phyloP scores from a whole-genome alignment of 1,140 invertebrate genomes.

The Triops longicaudatus region DNA sequence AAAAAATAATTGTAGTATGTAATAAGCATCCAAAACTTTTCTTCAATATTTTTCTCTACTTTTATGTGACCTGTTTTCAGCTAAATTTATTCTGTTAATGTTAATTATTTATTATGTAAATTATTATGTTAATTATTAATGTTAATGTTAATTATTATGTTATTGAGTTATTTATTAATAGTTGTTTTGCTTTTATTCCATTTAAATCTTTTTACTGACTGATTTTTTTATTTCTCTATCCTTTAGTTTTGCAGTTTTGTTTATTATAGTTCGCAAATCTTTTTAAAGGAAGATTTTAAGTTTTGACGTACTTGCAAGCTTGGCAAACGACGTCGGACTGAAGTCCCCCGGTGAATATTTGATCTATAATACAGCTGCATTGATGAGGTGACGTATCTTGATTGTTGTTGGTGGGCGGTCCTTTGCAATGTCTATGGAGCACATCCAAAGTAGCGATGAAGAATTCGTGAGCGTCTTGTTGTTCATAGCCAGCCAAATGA shows the following conservation, averaged over 20 bases:
- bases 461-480: constrained; percentile 98
- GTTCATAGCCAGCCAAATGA: constrained; percentile 91
- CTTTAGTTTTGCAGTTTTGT: constrained; percentile 21
- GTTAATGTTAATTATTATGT: too few relatives aligned
- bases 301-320: constrained; percentile 66
- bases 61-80: too few relatives aligned
- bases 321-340: constrained; percentile 96
- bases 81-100: too few relatives aligned
- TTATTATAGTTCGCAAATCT: not conserved
- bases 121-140: too few relatives aligned
- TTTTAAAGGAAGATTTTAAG: too few relatives aligned
- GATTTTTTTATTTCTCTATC: too few relatives aligned
- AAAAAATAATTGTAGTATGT: constrained; percentile 3
- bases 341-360: constrained; percentile 90
- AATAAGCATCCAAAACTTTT: too few relatives aligned
- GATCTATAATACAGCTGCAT: constrained; percentile 94
- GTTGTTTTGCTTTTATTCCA: too few relatives aligned
- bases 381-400: constrained; percentile 51
- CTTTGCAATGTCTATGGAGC: constrained; percentile 68
- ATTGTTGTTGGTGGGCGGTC: constrained; percentile 33
- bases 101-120: too few relatives aligned
- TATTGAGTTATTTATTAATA: too few relatives aligned
- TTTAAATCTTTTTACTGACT: too few relatives aligned
- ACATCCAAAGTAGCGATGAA: constrained; percentile 92
- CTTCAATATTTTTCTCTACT: too few relatives aligned